These are phyloP conservation scores for Brachionus sp. DNA, from an alignment of 1,140 invertebrate species.

Conservation along the genomic window DNA sequence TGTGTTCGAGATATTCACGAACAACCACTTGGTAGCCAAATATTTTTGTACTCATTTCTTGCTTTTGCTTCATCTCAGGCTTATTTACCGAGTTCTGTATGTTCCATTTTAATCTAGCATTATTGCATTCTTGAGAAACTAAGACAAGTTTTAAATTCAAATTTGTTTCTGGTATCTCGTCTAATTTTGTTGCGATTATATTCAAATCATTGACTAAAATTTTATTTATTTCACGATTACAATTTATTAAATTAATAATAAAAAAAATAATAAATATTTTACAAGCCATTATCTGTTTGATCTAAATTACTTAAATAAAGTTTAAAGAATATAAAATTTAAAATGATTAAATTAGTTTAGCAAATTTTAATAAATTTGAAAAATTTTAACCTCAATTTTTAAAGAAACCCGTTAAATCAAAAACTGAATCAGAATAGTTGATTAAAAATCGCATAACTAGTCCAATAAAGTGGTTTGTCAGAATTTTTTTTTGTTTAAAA, in stretches of 20 bases:
- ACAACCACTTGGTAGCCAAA: slow-evolving; percentile 42
- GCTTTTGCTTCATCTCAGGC: neutral
- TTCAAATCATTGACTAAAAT: slow-evolving; percentile 28
- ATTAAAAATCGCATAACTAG: no score
- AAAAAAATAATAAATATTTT: neutral
- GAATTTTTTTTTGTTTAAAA: no score
- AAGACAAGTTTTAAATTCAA: slow-evolving; percentile 39
- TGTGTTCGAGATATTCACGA: slow-evolving; percentile 21
- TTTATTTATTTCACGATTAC: slow-evolving; percentile 21
- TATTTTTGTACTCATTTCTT: slow-evolving; percentile 6
- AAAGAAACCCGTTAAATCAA: no score
- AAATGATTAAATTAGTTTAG: no score
- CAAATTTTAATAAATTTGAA: no score
- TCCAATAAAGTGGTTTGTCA: no score
- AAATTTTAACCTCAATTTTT: no score
- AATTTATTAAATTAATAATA: neutral
- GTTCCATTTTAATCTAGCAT: slow-evolving; percentile 7
- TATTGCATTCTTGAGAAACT: slow-evolving; percentile 7
- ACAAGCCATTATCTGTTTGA: neutral
- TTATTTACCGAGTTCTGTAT: neutral
- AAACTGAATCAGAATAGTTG: no score
- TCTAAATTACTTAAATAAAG: neutral
- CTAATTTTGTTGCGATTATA: slow-evolving; percentile 37
- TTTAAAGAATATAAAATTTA: neutral
- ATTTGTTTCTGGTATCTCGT: slow-evolving; percentile 45